Percentiles rank a stretch among this genome's conserved stretches.
These are phyloP conservation scores for Mandrillus leucophaeus DNA, from an alignment of 2,113 vertebrate species.

Conservation along the genomic window DNA sequence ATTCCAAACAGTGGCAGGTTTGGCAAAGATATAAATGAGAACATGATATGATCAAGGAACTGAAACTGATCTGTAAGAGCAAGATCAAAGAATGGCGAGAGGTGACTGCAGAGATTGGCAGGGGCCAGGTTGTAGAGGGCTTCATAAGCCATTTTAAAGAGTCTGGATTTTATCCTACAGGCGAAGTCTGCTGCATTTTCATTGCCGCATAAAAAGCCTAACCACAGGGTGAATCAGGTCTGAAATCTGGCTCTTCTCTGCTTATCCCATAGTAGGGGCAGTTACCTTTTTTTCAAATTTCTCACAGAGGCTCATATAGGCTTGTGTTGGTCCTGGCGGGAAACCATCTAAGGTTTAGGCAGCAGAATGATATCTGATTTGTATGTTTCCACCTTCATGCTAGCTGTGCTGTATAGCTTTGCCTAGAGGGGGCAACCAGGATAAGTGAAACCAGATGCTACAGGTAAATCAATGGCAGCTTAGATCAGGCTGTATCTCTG, in stretches of 20 bases:
- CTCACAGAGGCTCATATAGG: neutral
- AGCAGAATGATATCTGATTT: neutral
- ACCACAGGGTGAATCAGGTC: neutral
- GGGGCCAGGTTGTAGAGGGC: neutral
- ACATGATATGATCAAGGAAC: neutral
- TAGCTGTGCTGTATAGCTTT: neutral
- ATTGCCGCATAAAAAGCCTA: neutral
- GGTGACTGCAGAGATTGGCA: neutral
- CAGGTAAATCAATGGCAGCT: neutral
- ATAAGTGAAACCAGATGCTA: neutral
- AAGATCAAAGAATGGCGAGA: neutral
- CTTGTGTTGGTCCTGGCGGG: neutral
- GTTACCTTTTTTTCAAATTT: neutral
- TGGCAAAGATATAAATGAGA: neutral
- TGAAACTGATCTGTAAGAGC: neutral
- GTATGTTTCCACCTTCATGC: neutral
- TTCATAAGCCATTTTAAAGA: neutral
- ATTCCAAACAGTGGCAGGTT: neutral
- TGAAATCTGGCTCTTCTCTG: neutral
- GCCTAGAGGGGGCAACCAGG: neutral
- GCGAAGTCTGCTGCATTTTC: neutral
- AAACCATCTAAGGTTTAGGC: neutral
- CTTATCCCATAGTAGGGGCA: neutral
- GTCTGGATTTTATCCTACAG: neutral
- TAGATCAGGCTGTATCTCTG: neutral